Evolutionary conservation across 2,888 invertebrate genomes (phyloP), one percentile per base, ranked within the genome.

Genomic region (Tubiluchus corallicola): DNA sequence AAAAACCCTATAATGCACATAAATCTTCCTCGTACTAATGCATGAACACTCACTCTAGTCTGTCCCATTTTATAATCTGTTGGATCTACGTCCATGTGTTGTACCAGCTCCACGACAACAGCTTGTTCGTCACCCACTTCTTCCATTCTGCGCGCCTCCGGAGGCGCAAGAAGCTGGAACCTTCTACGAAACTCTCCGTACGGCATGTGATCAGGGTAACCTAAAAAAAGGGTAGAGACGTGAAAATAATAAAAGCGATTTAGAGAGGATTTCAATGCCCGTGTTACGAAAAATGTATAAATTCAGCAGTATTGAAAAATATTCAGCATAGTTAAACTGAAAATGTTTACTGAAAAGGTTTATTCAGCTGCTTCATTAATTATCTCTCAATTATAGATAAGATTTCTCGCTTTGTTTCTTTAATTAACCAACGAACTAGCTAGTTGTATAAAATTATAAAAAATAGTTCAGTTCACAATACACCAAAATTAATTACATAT

Each of bases 121-220:
- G 61, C 55, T 3, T 54, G 48, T 43, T 54, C 54, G 47, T 57
- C 54, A 19, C 55, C 44, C 38, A 50, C 3, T 17, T 29, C 19
- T 3, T 16, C 20, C 15, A 21, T 44, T 21, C 21, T 40, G 15
- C 69, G 38, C 40, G 47, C 40, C 44, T 51, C 49, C 29, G 50
- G 47, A 20, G 54, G 55, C 3, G 61, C 55, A 19, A 69, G 55
- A 37, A 68, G 66, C 43, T 76, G 73, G 63, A 82, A 84, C 60
- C 87, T 76, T 54, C 88, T 74, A 45, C 82, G 73, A 59, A 94
- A 92, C 62, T 92, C 92, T 13, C 77, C 73, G 47, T 88, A 74
- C 47, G 80, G 82, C 72, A 92, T 75, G 57, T 80, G 79, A 60
- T 85, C 85, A 0, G 94, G 92, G 65, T 82, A 94, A 18, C 92